Evolutionary conservation across 2,113 vertebrate genomes (phyloP), one percentile per base, ranked within the genome.

Genomic region (Tursiops truncatus): DNA sequence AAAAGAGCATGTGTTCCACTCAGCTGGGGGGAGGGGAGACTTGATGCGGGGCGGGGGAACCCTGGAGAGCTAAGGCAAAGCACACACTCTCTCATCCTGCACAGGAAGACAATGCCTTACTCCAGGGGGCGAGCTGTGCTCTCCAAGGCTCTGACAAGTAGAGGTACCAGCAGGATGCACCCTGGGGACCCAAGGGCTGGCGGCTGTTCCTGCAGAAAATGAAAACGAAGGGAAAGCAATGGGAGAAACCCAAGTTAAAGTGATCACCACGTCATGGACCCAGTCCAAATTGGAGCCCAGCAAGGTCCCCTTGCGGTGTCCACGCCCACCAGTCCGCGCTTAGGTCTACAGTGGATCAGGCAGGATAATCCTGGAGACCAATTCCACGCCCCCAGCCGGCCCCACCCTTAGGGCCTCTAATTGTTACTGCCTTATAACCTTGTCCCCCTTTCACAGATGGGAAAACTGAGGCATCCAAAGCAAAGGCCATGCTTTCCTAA

Each of bases 141-240:
- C 87, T 91, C 95, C 85, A 85, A 94, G 84, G 95, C 84, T 97
- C 70, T 83, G 89, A 97, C 93, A 60, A 88, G 74, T 62, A 31
- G 50, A 68, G 67, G 88, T 91, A 97, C 85, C 93, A 94, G 93
- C 96, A 97, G 92, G 97, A 91, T 83, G 90, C 93, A 93, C 96
- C 89, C 96, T 95, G 94, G 82, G 96, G 73, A 89, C 96, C 87
- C 97, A 88, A 94, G 84, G 97, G 93, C 94, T 95, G 71, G 86
- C 77, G 58, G 89, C 58, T 95, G 86, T 44, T 96, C 89, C 96
- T 93, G 91, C 84, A 97, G 96, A 97, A 96, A 95, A 91, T 97
- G 96, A 85, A 97, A 97, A 98, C 62, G 73, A 91, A 81, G 67
- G 89, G 26, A 93, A 81, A 7, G 80, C 97, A 95, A 95, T 26